Percentiles rank a stretch among this genome's conserved stretches.
Conservation (phyloP, 2,797 vertebrate species). For the Petrocephalus schoutedeni region DNA sequence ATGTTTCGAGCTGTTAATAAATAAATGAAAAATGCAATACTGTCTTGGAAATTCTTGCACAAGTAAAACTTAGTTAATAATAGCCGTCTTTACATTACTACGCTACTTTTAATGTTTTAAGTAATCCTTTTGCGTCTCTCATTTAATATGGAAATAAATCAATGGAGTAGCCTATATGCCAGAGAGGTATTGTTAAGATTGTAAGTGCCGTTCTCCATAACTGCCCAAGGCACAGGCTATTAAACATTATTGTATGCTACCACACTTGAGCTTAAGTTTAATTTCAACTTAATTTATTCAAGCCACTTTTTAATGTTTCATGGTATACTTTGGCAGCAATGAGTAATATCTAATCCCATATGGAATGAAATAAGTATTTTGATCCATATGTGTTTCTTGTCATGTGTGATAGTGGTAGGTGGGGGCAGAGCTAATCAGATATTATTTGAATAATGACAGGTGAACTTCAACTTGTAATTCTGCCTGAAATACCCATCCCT, state of each 20-base stretch:
- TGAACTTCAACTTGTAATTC: not conserved
- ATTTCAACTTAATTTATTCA: not conserved
- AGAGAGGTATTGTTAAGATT: not conserved
- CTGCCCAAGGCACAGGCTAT: not conserved
- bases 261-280: not conserved
- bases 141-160: not conserved
- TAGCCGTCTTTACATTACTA: not conserved
- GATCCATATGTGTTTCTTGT: not conserved
- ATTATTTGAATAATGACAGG: not conserved
- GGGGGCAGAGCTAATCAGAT: not conserved
- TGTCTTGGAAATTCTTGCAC: not conserved
- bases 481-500: not conserved
- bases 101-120: not conserved
- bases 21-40: not conserved
- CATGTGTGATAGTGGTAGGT: not conserved
- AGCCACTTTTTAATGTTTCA: not conserved
- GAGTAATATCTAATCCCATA: not conserved
- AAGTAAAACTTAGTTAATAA: not conserved
- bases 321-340: not conserved
- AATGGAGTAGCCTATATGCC: not conserved
- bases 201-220: not conserved
- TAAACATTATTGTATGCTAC: not conserved
- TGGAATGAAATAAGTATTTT: not conserved
- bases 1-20: not conserved
- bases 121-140: not conserved